Evolutionary conservation across 2,888 invertebrate species (phyloP).

Genomic region (Drosophila mimetica): DNA sequence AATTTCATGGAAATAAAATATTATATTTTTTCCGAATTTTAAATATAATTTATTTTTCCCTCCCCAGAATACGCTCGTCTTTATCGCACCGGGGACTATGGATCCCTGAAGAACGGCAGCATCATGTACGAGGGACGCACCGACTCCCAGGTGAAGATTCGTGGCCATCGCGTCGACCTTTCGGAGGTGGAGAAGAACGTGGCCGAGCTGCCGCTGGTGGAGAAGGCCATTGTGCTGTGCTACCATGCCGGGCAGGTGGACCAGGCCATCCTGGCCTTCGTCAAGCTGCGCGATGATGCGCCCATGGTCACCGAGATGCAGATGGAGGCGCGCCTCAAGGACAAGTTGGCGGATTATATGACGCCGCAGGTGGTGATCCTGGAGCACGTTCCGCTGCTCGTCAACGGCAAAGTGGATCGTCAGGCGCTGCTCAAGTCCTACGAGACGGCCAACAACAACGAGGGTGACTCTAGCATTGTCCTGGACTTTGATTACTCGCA

Average conservation of each 20-base stretch:
- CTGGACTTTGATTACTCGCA: slow-evolving; percentile 89
- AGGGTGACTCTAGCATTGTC: slow-evolving; percentile 84
- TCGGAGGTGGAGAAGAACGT: slow-evolving; percentile 93
- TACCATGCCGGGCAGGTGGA: slow-evolving; percentile 90
- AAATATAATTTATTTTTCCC: neutral
- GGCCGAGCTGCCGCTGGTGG: slow-evolving; percentile 87
- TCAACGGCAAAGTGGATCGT: slow-evolving; percentile 94
- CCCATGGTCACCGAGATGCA: slow-evolving; percentile 86
- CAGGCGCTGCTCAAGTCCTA: slow-evolving; percentile 91
- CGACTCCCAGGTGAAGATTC: slow-evolving; percentile 93
- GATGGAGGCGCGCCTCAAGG: slow-evolving; percentile 88
- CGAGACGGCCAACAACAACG: slow-evolving; percentile 88
- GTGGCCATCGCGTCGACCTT: slow-evolving; percentile 94
- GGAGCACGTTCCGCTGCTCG: slow-evolving; percentile 91
- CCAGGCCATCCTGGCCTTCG: slow-evolving; percentile 90
- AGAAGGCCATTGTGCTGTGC: slow-evolving; percentile 92
- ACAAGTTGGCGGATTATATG: slow-evolving; percentile 90
- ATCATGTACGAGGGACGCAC: slow-evolving; percentile 92
- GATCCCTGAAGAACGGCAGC: slow-evolving; percentile 87
- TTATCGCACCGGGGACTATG: slow-evolving; percentile 94
- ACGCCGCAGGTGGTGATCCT: slow-evolving; percentile 91
- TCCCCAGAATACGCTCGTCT: slow-evolving; percentile 88
- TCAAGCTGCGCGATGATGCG: slow-evolving; percentile 85
- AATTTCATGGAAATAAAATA: too few species aligned
- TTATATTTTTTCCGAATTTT: too few species aligned